Conservation (phyloP, 2,113 vertebrate genomes). For the Nerophis ophidion region DNA sequence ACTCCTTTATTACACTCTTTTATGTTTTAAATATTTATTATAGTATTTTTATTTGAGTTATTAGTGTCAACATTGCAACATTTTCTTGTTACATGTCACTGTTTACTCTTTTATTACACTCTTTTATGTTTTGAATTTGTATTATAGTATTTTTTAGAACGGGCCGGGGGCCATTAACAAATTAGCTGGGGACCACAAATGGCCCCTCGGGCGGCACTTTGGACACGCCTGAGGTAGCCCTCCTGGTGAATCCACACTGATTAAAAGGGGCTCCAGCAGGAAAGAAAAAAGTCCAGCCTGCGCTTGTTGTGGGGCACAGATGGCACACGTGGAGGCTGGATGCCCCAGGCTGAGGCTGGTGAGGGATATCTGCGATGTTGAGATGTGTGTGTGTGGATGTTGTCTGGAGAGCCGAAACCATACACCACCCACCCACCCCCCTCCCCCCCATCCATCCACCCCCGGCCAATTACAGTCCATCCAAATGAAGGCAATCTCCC, state of each 20-base stretch:
- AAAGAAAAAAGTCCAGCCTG: constrained; percentile 27
- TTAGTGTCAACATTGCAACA: too few relatives aligned
- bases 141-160: too few relatives aligned
- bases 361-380: constrained; percentile 44
- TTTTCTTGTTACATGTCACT: too few relatives aligned
- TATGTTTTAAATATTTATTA: too few relatives aligned
- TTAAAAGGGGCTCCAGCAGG: constrained; percentile 46
- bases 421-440: neutral
- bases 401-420: constrained; percentile 38
- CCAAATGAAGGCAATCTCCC: constrained; percentile 61
- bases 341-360: constrained; percentile 40
- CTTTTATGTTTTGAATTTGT: too few relatives aligned
- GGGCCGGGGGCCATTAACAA: too few relatives aligned
- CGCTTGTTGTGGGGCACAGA: constrained; percentile 48
- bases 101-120: too few relatives aligned
- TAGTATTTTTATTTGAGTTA: too few relatives aligned
- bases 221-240: too few relatives aligned
- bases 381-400: constrained; percentile 24
- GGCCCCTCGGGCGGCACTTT: too few relatives aligned
- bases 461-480: constrained; percentile 43
- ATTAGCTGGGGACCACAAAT: too few relatives aligned
- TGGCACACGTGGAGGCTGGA: constrained; percentile 48
- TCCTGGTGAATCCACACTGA: constrained; percentile 29
- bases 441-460: constrained; percentile 4
- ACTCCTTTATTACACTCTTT: too few relatives aligned